Evolutionary conservation across 2,797 vertebrate species (phyloP), one percentile per base, ranked within the genome.

Genomic region (Potorous gilbertii): DNA sequence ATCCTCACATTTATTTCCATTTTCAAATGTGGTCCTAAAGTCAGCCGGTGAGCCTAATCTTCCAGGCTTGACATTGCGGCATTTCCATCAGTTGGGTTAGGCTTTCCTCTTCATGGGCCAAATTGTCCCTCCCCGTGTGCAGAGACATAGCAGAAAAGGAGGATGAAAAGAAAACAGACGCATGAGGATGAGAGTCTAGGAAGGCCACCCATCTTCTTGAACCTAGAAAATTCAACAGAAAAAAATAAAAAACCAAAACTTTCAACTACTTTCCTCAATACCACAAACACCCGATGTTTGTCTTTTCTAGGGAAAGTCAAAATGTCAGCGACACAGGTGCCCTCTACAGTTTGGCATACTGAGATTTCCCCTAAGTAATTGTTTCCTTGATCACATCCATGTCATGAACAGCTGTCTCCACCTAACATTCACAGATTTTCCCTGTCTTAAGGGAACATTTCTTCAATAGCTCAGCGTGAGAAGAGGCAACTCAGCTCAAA

Each of bases 41-140:
- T 50, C 56, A 90, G 3, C 29, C 55, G 54, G 4, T 57, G 52
- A 81, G 5, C 13, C 27, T n/a, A 11, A 59, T 92, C 95, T 91
- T 94, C 9, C 87, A 56, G 74, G 93, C 31, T 14, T 93, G 56
- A 91, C 18, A 90, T 94, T 93, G 90, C 90, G 95, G 12, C 14
- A 92, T 5, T 34, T 91, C 24, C 50, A 90, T 93, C 55, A 14
- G 0, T 66, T 56, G 56, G 52, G 57, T 40, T 94, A 5, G 29
- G 59, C 89, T 92, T 95, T 66, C n/a, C 34, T 93, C 90, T 55
- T 55, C 34, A 62, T 91, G 91, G 46, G 93, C 40, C 27, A 81
- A 93, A 94, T 74, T 94, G 50, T 93, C 16, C 13, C 52, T 94
- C 24, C 87, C 52, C 0, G 0, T 31, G 46, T 29, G 40, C 13